A percentile compares a stretch with the other conserved stretches of the same genome.
Conservation (phyloP, 1,140 invertebrate species). For the Lepidurus couesii region DNA sequence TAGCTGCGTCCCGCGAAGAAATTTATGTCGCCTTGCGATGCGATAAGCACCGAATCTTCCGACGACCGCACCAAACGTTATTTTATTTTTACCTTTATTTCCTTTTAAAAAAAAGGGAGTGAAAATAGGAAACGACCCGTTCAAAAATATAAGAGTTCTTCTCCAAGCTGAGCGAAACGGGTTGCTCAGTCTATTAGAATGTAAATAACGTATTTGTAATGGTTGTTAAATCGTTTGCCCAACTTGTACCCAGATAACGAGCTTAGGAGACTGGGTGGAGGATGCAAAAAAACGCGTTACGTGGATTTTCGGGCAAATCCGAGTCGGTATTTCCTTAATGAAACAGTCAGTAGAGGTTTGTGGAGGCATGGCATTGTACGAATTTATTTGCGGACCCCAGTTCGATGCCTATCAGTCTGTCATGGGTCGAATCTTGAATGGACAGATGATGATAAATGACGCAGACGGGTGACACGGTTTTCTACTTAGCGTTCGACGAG, state of each 20-base stretch:
- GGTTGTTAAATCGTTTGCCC: constrained; percentile 7
- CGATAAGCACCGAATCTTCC: constrained; percentile 14
- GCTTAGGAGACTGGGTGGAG: neutral
- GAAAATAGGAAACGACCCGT: no score
- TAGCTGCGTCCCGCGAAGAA: constrained; percentile 8
- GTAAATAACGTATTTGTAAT: constrained; percentile 1
- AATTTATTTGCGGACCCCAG: neutral
- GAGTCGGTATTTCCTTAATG: constrained; percentile 2
- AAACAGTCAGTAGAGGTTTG: neutral
- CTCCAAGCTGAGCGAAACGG: neutral
- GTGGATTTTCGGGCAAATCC: neutral
- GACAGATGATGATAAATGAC: constrained; percentile 22
- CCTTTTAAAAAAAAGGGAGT: no score
- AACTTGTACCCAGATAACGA: constrained; percentile 1
- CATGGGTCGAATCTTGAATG: neutral
- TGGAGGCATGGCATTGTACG: neutral
- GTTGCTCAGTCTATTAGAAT: constrained; percentile 7
- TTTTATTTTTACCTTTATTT: no score
- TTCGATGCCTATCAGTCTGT: neutral
- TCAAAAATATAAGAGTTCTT: no score
- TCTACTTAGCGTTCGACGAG: constrained; percentile 18
- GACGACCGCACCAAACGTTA: neutral
- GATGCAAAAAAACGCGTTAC: no score
- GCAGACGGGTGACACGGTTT: constrained; percentile 17
- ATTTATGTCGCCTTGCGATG: constrained; percentile 18